Percentiles rank a stretch among this genome's conserved stretches.
Conservation (phyloP, 35 echinoderm and acorn worm species). For the Ophiothrix spiculata region DNA sequence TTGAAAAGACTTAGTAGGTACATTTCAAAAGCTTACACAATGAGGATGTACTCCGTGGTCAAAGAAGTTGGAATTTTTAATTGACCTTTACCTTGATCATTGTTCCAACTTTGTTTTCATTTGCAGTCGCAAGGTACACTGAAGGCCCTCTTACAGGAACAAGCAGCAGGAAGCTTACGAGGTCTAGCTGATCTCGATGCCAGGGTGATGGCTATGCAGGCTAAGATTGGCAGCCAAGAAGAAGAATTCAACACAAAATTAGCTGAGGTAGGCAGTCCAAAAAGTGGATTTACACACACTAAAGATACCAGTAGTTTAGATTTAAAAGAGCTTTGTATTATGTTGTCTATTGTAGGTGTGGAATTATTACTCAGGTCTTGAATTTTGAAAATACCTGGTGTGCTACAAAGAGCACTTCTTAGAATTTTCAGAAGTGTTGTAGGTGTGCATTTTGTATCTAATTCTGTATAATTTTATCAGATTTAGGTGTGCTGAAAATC, state of each 20-base stretch:
- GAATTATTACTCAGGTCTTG: no score
- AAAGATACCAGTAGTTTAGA: background rate
- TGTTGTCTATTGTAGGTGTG: no score
- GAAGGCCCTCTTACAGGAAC: constrained; percentile 54
- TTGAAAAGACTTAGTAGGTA: no score
- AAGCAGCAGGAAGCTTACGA: constrained; percentile 44
- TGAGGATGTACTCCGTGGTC: no score
- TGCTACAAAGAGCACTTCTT: no score
- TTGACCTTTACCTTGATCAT: constrained; percentile 24
- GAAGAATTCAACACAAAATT: constrained; percentile 60
- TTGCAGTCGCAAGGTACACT: constrained; percentile 77
- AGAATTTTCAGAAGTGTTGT: no score
- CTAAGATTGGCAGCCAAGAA: constrained; percentile 59
- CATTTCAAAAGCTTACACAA: no score
- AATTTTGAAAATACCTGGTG: no score
- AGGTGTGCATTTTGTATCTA: no score
- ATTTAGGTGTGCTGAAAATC: no score
- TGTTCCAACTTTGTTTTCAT: background rate
- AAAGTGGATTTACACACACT: background rate
- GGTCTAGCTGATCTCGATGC: constrained; percentile 88
- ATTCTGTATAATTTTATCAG: no score
- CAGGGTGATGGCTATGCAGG: constrained; percentile 50
- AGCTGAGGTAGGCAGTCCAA: constrained; percentile 36
- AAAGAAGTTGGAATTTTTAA: no score
- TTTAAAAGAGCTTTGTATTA: background rate